These are phyloP conservation scores for Yponomeuta plumbellus DNA, from an alignment of 2,888 invertebrate species.

Conservation along the genomic window DNA sequence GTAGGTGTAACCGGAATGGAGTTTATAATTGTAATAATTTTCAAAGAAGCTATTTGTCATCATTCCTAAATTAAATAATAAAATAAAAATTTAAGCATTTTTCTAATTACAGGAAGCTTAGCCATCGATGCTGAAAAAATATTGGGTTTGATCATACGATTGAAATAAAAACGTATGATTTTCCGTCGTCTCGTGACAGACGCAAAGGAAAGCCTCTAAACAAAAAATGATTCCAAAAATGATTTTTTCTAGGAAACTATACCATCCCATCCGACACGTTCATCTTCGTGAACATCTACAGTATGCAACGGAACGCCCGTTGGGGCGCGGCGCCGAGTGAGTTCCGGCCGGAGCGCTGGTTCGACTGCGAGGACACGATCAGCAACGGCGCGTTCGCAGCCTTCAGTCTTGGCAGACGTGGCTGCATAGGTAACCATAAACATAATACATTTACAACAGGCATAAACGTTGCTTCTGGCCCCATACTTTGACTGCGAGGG, in stretches of 20 bases:
- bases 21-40: no score
- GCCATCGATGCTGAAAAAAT: no score
- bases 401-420: neutral
- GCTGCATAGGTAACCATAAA: neutral
- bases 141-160: no score
- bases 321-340: neutral
- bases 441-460: no score
- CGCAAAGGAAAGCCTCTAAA: neutral
- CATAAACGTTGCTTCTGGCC: no score
- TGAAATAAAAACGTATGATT: no score
- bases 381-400: neutral
- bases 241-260: neutral
- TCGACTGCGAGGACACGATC: neutral
- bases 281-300: neutral
- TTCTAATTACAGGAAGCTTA: no score
- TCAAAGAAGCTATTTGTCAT: no score
- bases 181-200: neutral
- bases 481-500: neutral
- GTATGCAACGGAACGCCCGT: neutral
- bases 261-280: neutral
- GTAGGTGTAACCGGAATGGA: no score
- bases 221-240: neutral
- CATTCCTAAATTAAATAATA: no score
- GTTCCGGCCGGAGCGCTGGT: neutral
- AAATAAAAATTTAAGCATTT: no score